Evolutionary conservation across 2,888 invertebrate genomes (phyloP).

Genomic region (Tinea trinotella): DNA sequence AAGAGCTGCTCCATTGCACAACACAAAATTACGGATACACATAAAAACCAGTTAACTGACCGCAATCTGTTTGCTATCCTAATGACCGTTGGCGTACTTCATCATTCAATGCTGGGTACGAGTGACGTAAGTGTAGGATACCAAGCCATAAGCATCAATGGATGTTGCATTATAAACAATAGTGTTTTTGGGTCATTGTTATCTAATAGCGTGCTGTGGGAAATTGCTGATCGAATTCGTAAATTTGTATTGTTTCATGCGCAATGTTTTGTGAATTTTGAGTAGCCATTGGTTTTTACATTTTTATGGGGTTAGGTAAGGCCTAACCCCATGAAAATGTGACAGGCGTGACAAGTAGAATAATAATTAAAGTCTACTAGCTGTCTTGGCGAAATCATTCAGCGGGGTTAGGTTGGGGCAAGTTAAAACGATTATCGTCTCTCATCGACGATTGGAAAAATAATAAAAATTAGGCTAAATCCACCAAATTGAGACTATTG

Average conservation of each 20-base stretch:
- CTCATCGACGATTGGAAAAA: no score
- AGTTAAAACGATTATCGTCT: no score
- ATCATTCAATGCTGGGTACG: slow-evolving; percentile 4
- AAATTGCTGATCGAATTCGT: not conserved
- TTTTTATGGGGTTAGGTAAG: not conserved
- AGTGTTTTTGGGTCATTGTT: not conserved
- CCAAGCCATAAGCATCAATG: slow-evolving; percentile 1
- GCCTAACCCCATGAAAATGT: not conserved
- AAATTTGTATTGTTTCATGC: not conserved
- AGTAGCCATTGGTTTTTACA: no score
- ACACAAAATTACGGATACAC: slow-evolving; percentile 1
- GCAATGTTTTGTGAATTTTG: not conserved
- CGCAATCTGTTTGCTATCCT: slow-evolving; percentile 4
- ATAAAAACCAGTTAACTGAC: slow-evolving; percentile 4
- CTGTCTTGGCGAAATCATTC: no score
- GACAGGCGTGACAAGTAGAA: not conserved
- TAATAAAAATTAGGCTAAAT: no score
- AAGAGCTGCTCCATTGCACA: not conserved
- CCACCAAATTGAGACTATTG: no score
- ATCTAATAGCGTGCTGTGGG: not conserved
- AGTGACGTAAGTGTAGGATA: not conserved
- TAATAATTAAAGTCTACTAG: no score
- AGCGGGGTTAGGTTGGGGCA: no score
- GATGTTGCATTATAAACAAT: slow-evolving; percentile 5
- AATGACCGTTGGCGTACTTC: not conserved